A percentile compares a stretch with the other conserved stretches of the same genome.
Conservation (phyloP, 2,113 vertebrate genomes). For the Pseudorasbora parva region DNA sequence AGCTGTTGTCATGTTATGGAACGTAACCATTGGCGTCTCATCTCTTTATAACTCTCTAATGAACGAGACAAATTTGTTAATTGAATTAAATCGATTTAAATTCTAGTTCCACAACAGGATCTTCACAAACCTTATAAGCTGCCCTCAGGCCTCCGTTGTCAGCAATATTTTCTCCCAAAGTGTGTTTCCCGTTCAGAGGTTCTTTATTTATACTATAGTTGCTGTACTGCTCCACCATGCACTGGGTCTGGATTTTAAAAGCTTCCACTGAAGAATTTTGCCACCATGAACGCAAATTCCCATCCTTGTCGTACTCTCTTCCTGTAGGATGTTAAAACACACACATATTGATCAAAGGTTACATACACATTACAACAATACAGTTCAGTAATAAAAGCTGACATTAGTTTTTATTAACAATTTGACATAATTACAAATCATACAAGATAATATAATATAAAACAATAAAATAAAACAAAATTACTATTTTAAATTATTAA, state of each 20-base stretch:
- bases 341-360: background rate
- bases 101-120: background rate
- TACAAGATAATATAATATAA: background rate
- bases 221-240: conserved; percentile 93
- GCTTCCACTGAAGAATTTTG: conserved; percentile 93
- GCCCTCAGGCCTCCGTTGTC: conserved; percentile 97
- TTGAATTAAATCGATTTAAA: background rate
- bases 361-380: background rate
- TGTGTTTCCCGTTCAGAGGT: conserved; percentile 89
- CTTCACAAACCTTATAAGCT: conserved; percentile 84
- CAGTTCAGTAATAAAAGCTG: background rate
- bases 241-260: conserved; percentile 90
- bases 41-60: conserved; percentile 7
- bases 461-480: background rate
- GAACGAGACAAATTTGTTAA: background rate
- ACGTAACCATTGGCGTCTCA: conserved; percentile 11
- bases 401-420: background rate
- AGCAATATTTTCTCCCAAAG: conserved; percentile 94
- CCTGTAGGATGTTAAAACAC: conserved; percentile 70
- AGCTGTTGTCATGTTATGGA: conserved; percentile 27
- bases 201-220: conserved; percentile 92
- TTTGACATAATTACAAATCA: background rate
- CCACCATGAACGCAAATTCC: conserved; percentile 96
- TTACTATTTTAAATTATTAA: background rate
- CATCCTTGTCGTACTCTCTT: conserved; percentile 93